Conservation (phyloP, 2,888 invertebrate genomes). For the Acanthosoma haemorrhoidale region DNA sequence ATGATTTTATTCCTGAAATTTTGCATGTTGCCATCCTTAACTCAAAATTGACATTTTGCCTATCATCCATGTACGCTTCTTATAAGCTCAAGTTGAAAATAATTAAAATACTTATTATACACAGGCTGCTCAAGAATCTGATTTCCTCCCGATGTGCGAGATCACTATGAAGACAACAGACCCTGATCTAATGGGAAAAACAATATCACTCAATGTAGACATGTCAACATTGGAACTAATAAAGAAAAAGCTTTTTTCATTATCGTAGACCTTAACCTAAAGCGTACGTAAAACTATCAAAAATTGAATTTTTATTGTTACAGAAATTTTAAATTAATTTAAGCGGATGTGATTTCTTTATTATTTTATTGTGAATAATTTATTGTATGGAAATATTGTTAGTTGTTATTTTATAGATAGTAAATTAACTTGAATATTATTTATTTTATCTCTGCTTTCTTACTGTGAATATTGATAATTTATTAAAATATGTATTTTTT, state of each 20-base stretch:
- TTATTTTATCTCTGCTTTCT: not conserved
- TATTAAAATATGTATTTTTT: conserved; percentile 7
- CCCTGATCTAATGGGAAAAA: conserved; percentile 33
- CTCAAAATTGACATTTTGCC: not conserved
- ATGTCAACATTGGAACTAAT: conserved; percentile 32
- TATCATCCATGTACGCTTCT: too few relatives aligned
- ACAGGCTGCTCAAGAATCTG: conserved; percentile 30
- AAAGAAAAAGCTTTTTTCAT: conserved; percentile 29
- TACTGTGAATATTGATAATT: not conserved
- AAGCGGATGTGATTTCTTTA: not conserved
- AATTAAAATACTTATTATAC: too few relatives aligned
- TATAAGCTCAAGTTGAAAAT: too few relatives aligned
- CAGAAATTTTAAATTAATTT: too few relatives aligned
- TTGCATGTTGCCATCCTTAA: too few relatives aligned
- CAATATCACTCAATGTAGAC: conserved; percentile 35
- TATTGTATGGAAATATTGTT: not conserved
- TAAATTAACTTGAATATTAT: not conserved
- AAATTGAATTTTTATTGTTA: too few relatives aligned
- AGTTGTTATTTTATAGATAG: not conserved
- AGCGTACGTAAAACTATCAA: too few relatives aligned
- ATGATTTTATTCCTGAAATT: too few relatives aligned
- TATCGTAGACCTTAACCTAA: not conserved
- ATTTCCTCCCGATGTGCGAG: conserved; percentile 34
- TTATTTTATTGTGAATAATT: not conserved
- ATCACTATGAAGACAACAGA: conserved; percentile 34